These are phyloP conservation scores for Drosophila cracens DNA, from an alignment of 2,888 invertebrate species.

Conservation along the genomic window DNA sequence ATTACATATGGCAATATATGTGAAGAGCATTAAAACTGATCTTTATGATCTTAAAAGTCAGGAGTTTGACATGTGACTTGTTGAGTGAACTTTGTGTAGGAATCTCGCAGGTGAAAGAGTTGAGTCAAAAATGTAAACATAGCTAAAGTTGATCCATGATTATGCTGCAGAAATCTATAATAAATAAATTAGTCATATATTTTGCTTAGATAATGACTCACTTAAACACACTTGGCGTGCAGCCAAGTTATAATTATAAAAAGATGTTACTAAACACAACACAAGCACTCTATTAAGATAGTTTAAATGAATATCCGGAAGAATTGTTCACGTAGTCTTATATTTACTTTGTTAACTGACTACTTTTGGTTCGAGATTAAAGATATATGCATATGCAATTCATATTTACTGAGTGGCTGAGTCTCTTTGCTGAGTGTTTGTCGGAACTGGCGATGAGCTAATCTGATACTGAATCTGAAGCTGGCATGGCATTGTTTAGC, in stretches of 20 bases:
- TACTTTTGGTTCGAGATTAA: background rate
- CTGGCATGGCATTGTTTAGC: constrained; percentile 19
- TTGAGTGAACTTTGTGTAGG: background rate
- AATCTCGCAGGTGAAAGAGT: background rate
- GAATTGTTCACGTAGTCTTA: background rate
- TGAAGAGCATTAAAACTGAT: background rate
- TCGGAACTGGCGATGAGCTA: constrained; percentile 24
- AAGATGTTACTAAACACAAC: background rate
- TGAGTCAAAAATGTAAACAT: too few relatives aligned
- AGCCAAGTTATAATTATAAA: background rate
- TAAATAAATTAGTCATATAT: background rate
- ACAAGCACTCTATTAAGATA: background rate
- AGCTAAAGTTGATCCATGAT: background rate
- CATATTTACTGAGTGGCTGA: background rate
- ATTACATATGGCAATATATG: background rate
- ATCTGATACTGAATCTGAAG: constrained; percentile 8
- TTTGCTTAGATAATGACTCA: background rate
- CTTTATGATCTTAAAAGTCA: background rate
- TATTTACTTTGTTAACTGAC: background rate
- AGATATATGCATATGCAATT: background rate
- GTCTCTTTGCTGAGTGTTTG: background rate
- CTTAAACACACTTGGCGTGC: background rate
- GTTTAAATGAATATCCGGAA: background rate
- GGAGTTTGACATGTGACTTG: background rate
- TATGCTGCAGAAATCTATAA: background rate